Base-by-base conservation (phyloP, 1,140 invertebrate genomes). In the Berghia stephanieae region DNA sequence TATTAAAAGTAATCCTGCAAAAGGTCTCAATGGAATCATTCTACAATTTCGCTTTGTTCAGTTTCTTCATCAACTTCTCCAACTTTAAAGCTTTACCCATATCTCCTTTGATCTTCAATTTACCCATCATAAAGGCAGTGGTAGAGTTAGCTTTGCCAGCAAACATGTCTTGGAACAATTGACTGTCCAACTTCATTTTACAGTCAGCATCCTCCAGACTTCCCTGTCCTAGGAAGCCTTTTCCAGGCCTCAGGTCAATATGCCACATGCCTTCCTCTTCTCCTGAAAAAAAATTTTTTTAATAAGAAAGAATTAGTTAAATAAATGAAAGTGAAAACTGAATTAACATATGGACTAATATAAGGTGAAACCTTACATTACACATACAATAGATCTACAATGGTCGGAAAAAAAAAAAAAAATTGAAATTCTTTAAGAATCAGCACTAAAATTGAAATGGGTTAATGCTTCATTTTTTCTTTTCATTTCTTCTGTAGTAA, bases 31-130 rank as follows among this genome's bases (percentile, higher is more conserved):
- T 13, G 46, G 10, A n/a, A 42, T 70, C 34, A 2, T 74, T 55
- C 81, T 78, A 87, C 46, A 87, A 80, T 46, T 94, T 94, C n/a
- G 94, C 93, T 87, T 96, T 96, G 40, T 96, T 96, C 40, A 98
- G 91, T 75, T 93, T 93, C 66, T 91, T 91, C 94, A 99, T 96
- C 3, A 99, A 90, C 89, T 97, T 97, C 89, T 99, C 97, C 75
- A 99, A 87, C 88, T 98, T 98, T 93, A 99, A 96, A 1, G 97
- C 98, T 87, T 97, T 95, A 81, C 94, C 94, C 85, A 99, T 91
- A 86, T 98, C 96, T 0, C 98, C 98, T 81, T 92, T 93, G 77
- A 99, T 96, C 90, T 98, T 98, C 60, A 99, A 90, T 90, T 98
- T 99, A 40, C 98, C 98, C 85, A 94, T 93, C 96, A 99, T 98